Percentiles rank a stretch among this genome's conserved stretches.
phyloP scores from a whole-genome alignment of 2,888 invertebrate genomes.

The Polydrusus pterygomalis region DNA sequence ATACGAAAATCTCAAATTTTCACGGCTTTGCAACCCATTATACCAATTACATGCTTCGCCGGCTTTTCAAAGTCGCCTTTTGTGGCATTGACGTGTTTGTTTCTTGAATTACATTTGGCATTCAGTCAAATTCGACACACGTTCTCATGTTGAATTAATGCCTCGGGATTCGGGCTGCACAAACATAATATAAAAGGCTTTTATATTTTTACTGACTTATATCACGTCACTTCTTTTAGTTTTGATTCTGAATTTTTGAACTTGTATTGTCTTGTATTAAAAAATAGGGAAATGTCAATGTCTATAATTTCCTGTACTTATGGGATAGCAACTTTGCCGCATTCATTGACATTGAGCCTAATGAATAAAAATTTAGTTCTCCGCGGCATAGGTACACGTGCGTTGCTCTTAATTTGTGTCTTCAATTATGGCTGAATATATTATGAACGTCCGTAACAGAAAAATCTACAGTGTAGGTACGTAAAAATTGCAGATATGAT shows the following conservation, averaged over 20 bases:
- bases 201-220: neutral
- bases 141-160: constrained; percentile 41
- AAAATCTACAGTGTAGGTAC: too few relatives aligned
- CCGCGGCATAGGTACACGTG: too few relatives aligned
- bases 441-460: too few relatives aligned
- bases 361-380: too few relatives aligned
- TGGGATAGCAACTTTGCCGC: too few relatives aligned
- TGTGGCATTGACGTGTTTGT: constrained; percentile 53
- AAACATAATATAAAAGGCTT: constrained; percentile 14
- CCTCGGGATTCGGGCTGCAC: constrained; percentile 8
- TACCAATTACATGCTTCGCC: constrained; percentile 50
- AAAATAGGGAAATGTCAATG: too few relatives aligned
- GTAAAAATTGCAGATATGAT: too few relatives aligned
- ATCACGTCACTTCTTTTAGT: neutral
- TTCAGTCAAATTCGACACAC: constrained; percentile 51
- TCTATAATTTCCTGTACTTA: too few relatives aligned
- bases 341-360: too few relatives aligned
- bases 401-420: too few relatives aligned
- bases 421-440: too few relatives aligned
- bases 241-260: neutral
- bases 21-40: constrained; percentile 41
- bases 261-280: too few relatives aligned
- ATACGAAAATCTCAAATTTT: constrained; percentile 24
- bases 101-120: constrained; percentile 51
- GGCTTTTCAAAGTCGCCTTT: constrained; percentile 48